These are phyloP conservation scores for Brachionus calyciflorus DNA, from an alignment of 1,140 invertebrate genomes.

Conservation along the genomic window DNA sequence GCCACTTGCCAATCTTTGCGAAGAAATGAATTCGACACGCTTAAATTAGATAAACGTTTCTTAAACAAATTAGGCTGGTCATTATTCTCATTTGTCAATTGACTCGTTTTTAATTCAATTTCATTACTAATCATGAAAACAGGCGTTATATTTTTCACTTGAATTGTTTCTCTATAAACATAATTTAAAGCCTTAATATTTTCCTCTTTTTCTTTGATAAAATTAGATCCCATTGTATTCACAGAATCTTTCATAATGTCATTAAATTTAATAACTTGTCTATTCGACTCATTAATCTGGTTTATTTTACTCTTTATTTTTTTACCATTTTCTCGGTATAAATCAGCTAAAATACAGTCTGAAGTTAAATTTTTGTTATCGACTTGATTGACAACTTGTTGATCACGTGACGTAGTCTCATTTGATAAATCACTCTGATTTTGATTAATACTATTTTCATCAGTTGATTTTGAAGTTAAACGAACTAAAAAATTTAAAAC, in stretches of 20 bases:
- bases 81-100: neutral
- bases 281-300: too few relatives aligned
- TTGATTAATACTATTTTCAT: neutral
- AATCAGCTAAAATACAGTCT: neutral
- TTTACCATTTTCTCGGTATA: too few relatives aligned
- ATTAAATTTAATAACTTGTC: too few relatives aligned
- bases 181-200: neutral
- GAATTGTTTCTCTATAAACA: neutral
- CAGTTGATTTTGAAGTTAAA: neutral
- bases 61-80: neutral
- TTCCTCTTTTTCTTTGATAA: too few relatives aligned
- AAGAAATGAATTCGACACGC: neutral
- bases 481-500: constrained; percentile 6
- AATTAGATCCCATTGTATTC: too few relatives aligned
- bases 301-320: too few relatives aligned
- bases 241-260: too few relatives aligned
- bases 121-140: neutral
- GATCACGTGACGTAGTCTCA: neutral
- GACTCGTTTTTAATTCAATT: neutral
- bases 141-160: neutral
- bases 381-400: too few relatives aligned
- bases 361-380: too few relatives aligned
- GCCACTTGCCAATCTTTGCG: constrained; percentile 40
- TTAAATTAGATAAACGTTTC: constrained; percentile 12
- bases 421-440: neutral